Evolutionary conservation across 1,140 invertebrate genomes (phyloP).

Genomic region (Lepidurus arcticus): DNA sequence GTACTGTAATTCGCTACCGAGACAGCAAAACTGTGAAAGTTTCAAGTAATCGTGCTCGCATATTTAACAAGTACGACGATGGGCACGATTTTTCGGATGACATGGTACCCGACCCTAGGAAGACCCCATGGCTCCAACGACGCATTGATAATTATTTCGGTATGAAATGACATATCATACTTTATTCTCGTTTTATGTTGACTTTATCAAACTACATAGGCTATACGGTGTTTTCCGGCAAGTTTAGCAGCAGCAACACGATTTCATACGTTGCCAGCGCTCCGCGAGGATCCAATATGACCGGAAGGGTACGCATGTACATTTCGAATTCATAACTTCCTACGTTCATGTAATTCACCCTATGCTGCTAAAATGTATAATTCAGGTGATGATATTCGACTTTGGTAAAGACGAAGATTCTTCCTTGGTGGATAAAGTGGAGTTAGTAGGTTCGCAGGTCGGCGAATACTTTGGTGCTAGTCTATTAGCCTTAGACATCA

Average conservation of each 20-base stretch:
- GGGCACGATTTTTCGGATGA: background rate
- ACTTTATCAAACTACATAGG: constrained; percentile 43
- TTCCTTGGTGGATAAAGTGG: constrained; percentile 39
- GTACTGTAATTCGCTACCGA: background rate
- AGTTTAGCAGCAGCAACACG: constrained; percentile 42
- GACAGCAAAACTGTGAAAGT: background rate
- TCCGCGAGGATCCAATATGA: constrained; percentile 45
- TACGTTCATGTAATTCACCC: background rate
- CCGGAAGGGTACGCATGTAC: constrained; percentile 45
- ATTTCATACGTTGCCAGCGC: constrained; percentile 51
- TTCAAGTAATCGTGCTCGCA: background rate
- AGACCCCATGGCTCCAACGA: background rate
- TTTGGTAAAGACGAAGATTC: constrained; percentile 38
- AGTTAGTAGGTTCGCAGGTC: constrained; percentile 53
- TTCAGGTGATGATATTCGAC: constrained; percentile 43
- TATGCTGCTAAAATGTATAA: background rate
- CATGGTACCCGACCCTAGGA: background rate
- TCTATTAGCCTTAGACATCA: constrained; percentile 62
- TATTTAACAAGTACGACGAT: background rate
- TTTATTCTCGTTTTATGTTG: background rate
- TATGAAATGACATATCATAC: background rate
- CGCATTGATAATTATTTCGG: background rate
- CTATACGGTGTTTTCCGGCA: constrained; percentile 55
- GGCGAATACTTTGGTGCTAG: constrained; percentile 72
- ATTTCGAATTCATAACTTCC: constrained; percentile 5